Evolutionary conservation across 1,140 invertebrate species (phyloP).

Genomic region (Elymnias hypermnestra): DNA sequence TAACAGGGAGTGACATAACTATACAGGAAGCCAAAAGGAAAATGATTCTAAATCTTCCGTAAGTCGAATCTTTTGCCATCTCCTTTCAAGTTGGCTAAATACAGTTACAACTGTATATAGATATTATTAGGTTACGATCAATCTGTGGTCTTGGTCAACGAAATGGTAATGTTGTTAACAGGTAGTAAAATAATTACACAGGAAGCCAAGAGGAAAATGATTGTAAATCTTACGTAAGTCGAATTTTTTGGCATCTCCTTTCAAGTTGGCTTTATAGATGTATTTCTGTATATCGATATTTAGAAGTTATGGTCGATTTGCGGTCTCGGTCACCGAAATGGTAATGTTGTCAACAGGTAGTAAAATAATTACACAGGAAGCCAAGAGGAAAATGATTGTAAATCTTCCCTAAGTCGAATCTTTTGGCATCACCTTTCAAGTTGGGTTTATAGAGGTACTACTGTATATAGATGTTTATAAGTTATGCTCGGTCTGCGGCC

Average conservation of each 20-base stretch:
- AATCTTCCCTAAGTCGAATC: constrained; percentile 49
- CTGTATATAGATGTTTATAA: constrained; percentile 49
- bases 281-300: too few relatives aligned
- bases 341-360: constrained; percentile 72
- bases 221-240: constrained; percentile 58
- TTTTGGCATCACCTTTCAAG: too few relatives aligned
- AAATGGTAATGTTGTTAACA: constrained; percentile 73
- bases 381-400: constrained; percentile 68
- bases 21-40: constrained; percentile 64
- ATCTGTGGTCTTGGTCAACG: constrained; percentile 54
- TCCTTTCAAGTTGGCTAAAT: too few relatives aligned
- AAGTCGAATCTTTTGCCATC: too few relatives aligned
- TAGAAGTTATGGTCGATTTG: constrained; percentile 66
- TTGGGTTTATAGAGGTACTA: too few relatives aligned
- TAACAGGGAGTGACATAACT: constrained; percentile 69
- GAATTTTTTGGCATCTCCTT: too few relatives aligned
- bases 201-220: constrained; percentile 68
- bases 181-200: constrained; percentile 65
- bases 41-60: constrained; percentile 69
- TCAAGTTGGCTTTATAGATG: too few relatives aligned
- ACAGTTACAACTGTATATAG: too few relatives aligned
- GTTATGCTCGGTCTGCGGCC: constrained; percentile 57
- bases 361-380: constrained; percentile 64
- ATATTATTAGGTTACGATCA: constrained; percentile 59
- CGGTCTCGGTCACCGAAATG: constrained; percentile 56